Conservation (phyloP, 2,888 invertebrate species). For the Phasia obesa region DNA sequence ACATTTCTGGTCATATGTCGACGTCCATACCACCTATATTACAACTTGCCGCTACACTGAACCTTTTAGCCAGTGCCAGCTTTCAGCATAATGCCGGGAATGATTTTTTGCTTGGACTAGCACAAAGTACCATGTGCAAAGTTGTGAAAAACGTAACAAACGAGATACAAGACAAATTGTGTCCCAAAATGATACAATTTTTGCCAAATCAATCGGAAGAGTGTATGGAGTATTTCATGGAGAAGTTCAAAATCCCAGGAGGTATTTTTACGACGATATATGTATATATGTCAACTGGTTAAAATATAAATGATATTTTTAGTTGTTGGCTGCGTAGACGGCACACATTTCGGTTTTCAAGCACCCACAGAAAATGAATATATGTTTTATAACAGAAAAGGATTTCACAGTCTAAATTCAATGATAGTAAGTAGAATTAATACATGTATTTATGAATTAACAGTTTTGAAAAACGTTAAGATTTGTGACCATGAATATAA, state of each 20-base stretch:
- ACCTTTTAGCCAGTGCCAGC: too few relatives aligned
- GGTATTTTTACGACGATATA: background rate
- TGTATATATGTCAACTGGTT: too few relatives aligned
- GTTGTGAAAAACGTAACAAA: background rate
- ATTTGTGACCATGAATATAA: too few relatives aligned
- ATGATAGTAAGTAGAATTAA: too few relatives aligned
- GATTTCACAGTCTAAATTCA: too few relatives aligned
- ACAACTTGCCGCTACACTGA: too few relatives aligned
- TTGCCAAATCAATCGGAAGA: background rate
- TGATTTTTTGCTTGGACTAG: background rate
- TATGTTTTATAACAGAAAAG: constrained; percentile 46
- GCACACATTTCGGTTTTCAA: constrained; percentile 49
- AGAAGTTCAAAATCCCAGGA: background rate
- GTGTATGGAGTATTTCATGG: background rate
- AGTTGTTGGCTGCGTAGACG: constrained; percentile 45
- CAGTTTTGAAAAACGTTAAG: too few relatives aligned
- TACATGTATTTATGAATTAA: too few relatives aligned
- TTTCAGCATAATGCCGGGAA: too few relatives aligned
- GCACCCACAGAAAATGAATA: constrained; percentile 31
- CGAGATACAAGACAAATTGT: background rate
- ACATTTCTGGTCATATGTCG: too few relatives aligned
- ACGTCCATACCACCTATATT: too few relatives aligned
- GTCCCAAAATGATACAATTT: background rate
- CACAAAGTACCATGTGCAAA: background rate
- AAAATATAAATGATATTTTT: background rate